phyloP scores from a whole-genome alignment of 2,113 vertebrate genomes.

The Salvator merianae region DNA sequence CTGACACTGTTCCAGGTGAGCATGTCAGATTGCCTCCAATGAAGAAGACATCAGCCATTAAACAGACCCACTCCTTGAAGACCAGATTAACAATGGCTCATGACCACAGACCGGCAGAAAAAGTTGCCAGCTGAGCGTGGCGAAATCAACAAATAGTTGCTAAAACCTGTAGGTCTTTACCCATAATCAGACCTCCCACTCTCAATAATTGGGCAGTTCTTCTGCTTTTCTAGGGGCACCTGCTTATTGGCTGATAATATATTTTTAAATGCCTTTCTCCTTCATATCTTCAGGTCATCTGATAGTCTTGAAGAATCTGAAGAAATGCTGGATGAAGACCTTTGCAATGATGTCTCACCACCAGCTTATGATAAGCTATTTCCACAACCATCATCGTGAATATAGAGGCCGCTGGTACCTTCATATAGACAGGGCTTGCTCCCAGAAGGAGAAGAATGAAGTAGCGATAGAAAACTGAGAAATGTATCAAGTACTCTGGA shows the following conservation, averaged over 20 bases:
- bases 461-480: neutral
- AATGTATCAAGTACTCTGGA: neutral
- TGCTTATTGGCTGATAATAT: neutral
- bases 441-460: neutral
- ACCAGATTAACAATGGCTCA: neutral
- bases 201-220: neutral
- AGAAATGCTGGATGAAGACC: constrained; percentile 38
- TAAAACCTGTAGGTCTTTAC: neutral
- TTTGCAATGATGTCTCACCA: constrained; percentile 48
- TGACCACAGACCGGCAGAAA: no score
- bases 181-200: neutral
- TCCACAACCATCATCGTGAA: constrained; percentile 43
- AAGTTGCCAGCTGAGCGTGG: no score
- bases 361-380: constrained; percentile 77
- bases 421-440: neutral
- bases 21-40: no score
- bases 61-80: neutral
- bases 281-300: constrained; percentile 63
- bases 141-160: no score
- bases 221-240: neutral
- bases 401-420: neutral
- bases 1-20: no score
- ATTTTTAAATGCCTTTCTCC: constrained; percentile 24
- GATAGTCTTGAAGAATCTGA: constrained; percentile 40
- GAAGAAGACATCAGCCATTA: neutral